phyloP scores from a whole-genome alignment of 2,797 vertebrate species.

The Dallia pectoralis region DNA sequence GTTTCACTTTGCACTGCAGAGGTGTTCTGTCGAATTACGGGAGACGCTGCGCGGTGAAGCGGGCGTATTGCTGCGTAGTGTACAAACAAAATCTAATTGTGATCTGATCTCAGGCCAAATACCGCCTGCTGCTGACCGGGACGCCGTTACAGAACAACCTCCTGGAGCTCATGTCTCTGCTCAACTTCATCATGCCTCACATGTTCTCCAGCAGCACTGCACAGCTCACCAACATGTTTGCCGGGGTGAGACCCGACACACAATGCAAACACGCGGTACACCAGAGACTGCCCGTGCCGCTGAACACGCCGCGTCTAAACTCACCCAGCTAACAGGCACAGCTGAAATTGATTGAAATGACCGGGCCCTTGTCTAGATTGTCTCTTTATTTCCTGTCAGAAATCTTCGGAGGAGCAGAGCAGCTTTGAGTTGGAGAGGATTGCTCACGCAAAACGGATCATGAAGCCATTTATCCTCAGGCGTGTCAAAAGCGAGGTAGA shows the following conservation, averaged over 20 bases:
- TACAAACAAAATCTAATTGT: too few species aligned
- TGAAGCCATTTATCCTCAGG: conserved; percentile 86
- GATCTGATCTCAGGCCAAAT: conserved; percentile 71
- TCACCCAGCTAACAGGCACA: neutral
- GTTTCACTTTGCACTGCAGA: neutral
- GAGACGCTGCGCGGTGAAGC: too few species aligned
- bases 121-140: conserved; percentile 82
- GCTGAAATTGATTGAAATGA: too few species aligned
- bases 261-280: neutral
- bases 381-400: conserved; percentile 58
- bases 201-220: conserved; percentile 87
- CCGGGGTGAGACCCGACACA: conserved; percentile 47
- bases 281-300: too few species aligned
- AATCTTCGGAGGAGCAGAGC: conserved; percentile 80
- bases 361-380: too few species aligned
- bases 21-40: neutral
- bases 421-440: conserved; percentile 83
- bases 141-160: conserved; percentile 87
- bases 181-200: conserved; percentile 88
- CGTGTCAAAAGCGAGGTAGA: conserved; percentile 85
- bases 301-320: neutral
- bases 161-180: conserved; percentile 84
- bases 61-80: neutral
- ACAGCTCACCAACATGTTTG: conserved; percentile 84
- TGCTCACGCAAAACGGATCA: conserved; percentile 79